Conservation (phyloP, 1,140 invertebrate species). For the Drosophila leontia region DNA sequence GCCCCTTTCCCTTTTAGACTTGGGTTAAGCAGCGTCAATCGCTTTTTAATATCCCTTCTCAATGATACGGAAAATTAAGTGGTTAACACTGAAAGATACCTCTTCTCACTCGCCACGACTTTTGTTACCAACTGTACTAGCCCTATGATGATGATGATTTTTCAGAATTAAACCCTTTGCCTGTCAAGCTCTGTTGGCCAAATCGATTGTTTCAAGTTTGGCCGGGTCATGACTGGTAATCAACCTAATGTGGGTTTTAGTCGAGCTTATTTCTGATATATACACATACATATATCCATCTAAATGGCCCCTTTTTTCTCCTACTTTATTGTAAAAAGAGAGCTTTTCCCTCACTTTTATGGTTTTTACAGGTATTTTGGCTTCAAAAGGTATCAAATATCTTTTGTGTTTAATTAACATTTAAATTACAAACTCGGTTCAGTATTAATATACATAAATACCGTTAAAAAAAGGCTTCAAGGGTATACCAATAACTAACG, state of each 20-base stretch:
- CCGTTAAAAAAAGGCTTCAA: neutral
- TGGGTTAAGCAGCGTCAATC: slow-evolving; percentile 40
- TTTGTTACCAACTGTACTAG: slow-evolving; percentile 49
- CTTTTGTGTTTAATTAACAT: neutral
- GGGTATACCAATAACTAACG: neutral
- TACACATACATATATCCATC: neutral
- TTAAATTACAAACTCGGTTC: neutral
- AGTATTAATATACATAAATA: neutral
- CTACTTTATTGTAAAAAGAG: neutral
- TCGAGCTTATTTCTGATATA: neutral
- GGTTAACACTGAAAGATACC: slow-evolving; percentile 59
- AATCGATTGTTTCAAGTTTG: slow-evolving; percentile 27
- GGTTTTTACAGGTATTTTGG: neutral
- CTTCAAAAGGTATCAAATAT: neutral
- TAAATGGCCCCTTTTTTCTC: neutral
- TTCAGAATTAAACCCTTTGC: slow-evolving; percentile 12
- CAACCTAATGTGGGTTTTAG: slow-evolving; percentile 20
- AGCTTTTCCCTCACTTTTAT: neutral
- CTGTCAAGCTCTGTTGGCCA: slow-evolving; percentile 11
- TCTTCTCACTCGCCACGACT: neutral
- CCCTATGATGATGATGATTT: slow-evolving; percentile 7
- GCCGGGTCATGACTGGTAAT: slow-evolving; percentile 30
- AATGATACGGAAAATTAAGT: slow-evolving; percentile 80
- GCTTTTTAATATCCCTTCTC: slow-evolving; percentile 70
- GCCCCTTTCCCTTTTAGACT: no score